Conservation (phyloP, 37 sponge, comb jelly and placozoan species). For the Beroe ovata region DNA sequence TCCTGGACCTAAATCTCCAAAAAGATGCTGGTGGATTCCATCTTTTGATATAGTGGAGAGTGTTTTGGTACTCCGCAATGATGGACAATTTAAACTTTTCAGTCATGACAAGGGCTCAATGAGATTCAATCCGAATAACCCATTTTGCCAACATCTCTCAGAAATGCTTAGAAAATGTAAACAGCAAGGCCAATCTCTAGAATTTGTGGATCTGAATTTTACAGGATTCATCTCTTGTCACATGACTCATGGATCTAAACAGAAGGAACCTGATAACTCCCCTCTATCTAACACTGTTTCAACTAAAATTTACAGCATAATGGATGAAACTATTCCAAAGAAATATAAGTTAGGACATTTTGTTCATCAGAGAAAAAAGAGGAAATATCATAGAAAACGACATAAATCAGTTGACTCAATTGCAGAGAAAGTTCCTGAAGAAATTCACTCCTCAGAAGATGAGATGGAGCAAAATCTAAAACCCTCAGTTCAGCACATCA, state of each 20-base stretch:
- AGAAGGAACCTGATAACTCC: not conserved
- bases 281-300: too few relatives aligned
- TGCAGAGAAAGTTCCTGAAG: not conserved
- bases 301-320: too few relatives aligned
- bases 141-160: not conserved
- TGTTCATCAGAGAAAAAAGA: too few relatives aligned
- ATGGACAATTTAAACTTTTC: not conserved
- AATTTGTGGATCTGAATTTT: not conserved
- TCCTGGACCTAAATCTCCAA: not conserved
- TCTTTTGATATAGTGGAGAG: not conserved
- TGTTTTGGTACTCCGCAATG: not conserved
- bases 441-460: not conserved
- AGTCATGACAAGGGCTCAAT: not conserved
- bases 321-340: too few relatives aligned
- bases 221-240: not conserved
- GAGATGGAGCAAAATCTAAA: constrained; percentile 1
- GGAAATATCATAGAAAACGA: too few relatives aligned
- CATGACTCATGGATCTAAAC: not conserved
- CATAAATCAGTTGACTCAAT: too few relatives aligned
- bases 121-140: not conserved
- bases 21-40: constrained; percentile 48
- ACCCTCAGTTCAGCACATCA: not conserved
- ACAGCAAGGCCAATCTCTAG: not conserved
- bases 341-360: too few relatives aligned
- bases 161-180: not conserved